A percentile compares a stretch with the other conserved stretches of the same genome.
Evolutionary conservation across 2,888 invertebrate species (phyloP).

Genomic region (Augochlorella aurata): DNA sequence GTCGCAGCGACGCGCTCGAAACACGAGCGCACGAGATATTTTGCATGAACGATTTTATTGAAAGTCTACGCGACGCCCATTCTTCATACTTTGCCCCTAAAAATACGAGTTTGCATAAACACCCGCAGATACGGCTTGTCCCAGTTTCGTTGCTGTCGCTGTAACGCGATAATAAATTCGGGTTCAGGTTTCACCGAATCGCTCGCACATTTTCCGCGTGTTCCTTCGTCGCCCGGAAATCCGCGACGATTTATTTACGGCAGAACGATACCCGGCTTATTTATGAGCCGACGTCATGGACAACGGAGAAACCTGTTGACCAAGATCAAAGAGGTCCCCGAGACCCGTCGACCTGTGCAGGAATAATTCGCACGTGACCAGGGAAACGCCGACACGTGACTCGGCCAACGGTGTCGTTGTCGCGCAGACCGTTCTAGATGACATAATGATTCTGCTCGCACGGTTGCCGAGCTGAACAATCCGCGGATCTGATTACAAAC

Average conservation of each 20-base stretch:
- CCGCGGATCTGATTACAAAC: constrained; percentile 25
- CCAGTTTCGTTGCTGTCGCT: neutral
- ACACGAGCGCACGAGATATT: neutral
- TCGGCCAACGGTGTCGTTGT: constrained; percentile 24
- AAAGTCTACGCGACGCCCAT: constrained; percentile 9
- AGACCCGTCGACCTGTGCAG: neutral
- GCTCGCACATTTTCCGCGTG: neutral
- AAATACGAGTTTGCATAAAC: constrained; percentile 5
- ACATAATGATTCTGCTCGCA: constrained; percentile 57
- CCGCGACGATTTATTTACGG: constrained; percentile 3
- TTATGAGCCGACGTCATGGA: neutral
- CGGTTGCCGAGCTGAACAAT: constrained; percentile 30
- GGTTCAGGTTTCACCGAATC: constrained; percentile 8
- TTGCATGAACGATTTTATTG: constrained; percentile 5
- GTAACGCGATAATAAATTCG: constrained; percentile 4
- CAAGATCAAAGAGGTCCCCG: neutral
- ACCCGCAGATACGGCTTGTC: neutral
- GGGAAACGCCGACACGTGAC: constrained; percentile 38
- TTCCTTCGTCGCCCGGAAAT: neutral
- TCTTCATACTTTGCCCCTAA: constrained; percentile 1
- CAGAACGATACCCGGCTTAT: neutral
- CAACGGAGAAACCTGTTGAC: constrained; percentile 14
- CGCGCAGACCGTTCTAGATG: constrained; percentile 29
- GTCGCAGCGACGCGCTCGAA: too few relatives aligned
- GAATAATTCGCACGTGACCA: constrained; percentile 33